Percentiles rank a stretch among this genome's conserved stretches.
These are phyloP conservation scores for Hydropotes inermis DNA, from an alignment of 2,113 vertebrate genomes.

Conservation along the genomic window DNA sequence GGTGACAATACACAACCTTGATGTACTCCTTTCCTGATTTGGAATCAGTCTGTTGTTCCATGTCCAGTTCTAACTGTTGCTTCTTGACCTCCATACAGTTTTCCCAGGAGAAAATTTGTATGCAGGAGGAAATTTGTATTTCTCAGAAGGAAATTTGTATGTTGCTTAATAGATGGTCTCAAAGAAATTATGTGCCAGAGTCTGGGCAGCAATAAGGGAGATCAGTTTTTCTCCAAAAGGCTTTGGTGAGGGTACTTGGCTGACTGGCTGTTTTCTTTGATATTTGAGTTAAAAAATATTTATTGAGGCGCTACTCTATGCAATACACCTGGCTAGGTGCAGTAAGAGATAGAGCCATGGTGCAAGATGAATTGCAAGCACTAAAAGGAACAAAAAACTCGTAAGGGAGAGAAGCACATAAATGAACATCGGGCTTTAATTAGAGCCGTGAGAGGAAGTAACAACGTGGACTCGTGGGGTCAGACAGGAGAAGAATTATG, in stretches of 20 bases:
- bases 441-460: background rate
- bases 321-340: background rate
- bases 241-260: constrained; percentile 35
- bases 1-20: background rate
- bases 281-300: constrained; percentile 43
- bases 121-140: background rate
- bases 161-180: constrained; percentile 49
- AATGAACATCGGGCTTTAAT: background rate
- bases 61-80: background rate
- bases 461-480: background rate
- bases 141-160: background rate
- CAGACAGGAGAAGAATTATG: background rate
- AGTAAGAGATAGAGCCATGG: background rate
- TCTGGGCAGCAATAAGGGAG: constrained; percentile 47
- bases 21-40: background rate
- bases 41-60: background rate
- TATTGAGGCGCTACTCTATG: background rate
- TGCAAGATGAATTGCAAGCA: background rate
- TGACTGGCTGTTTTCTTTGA: constrained; percentile 30
- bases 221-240: background rate
- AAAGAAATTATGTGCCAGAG: constrained; percentile 34
- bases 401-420: background rate
- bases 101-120: background rate
- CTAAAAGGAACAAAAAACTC: background rate
- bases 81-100: background rate